A percentile compares a stretch with the other conserved stretches of the same genome.
phyloP scores from a whole-genome alignment of 2,888 invertebrate species.

The Zygaena filipendulae region DNA sequence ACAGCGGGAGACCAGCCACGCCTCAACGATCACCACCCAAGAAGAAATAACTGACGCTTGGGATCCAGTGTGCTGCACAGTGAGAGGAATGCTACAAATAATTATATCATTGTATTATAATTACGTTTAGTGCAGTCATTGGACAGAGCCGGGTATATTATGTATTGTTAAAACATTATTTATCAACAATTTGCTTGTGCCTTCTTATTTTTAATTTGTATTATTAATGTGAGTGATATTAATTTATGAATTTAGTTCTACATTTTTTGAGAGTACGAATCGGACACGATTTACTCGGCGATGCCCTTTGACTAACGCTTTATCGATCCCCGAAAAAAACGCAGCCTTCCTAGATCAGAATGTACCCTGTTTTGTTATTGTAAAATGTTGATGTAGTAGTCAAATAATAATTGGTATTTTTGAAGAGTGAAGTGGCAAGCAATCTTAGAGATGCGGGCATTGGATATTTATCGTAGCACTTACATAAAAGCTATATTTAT shows the following conservation, averaged over 20 bases:
- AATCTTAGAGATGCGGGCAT: slow-evolving; percentile 57
- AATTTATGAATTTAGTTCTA: slow-evolving; percentile 61
- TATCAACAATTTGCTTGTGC: slow-evolving; percentile 63
- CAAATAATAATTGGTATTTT: slow-evolving; percentile 44
- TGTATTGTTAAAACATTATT: slow-evolving; percentile 47
- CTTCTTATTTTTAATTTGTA: slow-evolving; percentile 62
- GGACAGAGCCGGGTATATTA: slow-evolving; percentile 54
- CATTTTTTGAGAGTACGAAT: slow-evolving; percentile 29
- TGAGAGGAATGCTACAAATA: slow-evolving; percentile 65
- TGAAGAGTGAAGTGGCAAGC: slow-evolving; percentile 40
- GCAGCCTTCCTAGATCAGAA: slow-evolving; percentile 35
- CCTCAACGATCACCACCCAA: slow-evolving; percentile 82
- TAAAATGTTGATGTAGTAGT: slow-evolving; percentile 45
- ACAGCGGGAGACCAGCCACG: slow-evolving; percentile 86
- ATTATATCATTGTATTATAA: slow-evolving; percentile 62
- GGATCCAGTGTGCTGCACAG: slow-evolving; percentile 63
- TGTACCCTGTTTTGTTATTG: slow-evolving; percentile 40
- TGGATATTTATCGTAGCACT: slow-evolving; percentile 48
- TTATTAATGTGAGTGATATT: slow-evolving; percentile 59
- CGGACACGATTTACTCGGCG: slow-evolving; percentile 47
- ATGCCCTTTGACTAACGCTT: slow-evolving; percentile 51
- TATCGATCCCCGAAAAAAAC: slow-evolving; percentile 44
- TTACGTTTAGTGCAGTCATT: slow-evolving; percentile 53
- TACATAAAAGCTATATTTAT: slow-evolving; percentile 42
- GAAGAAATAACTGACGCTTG: slow-evolving; percentile 74